Conservation (phyloP, 2,888 invertebrate genomes). For the Steinernema hermaphroditum region DNA sequence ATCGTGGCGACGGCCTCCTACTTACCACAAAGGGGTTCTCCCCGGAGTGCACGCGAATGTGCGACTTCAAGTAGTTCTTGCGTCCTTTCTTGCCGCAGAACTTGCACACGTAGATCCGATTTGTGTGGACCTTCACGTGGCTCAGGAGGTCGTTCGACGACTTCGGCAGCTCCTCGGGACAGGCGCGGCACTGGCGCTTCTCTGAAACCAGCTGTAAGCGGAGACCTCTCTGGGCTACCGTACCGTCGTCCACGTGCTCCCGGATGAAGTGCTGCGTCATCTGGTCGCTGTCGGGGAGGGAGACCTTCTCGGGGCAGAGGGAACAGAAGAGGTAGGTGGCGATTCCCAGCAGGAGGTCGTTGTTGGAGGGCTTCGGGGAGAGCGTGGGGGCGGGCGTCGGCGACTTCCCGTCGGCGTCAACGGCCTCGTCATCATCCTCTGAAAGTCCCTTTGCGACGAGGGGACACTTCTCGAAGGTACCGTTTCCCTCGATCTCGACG, state of each 20-base stretch:
- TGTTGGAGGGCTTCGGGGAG: not conserved
- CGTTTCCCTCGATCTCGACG: not conserved
- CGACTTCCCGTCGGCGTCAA: not conserved
- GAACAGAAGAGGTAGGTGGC: slow-evolving; percentile 53
- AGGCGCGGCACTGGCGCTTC: slow-evolving; percentile 46
- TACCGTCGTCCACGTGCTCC: slow-evolving; percentile 48
- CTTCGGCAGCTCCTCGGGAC: slow-evolving; percentile 44
- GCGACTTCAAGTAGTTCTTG: slow-evolving; percentile 52
- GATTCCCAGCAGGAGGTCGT: slow-evolving; percentile 49
- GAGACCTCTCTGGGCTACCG: no score
- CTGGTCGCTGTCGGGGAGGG: slow-evolving; percentile 42
- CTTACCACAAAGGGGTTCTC: slow-evolving; percentile 51
- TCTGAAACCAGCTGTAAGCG: slow-evolving; percentile 35
- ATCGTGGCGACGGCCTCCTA: not conserved
- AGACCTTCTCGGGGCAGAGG: slow-evolving; percentile 53
- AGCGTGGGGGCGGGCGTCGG: not conserved
- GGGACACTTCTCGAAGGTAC: no score
- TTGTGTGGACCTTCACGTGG: slow-evolving; percentile 50
- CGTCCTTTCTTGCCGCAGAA: slow-evolving; percentile 58
- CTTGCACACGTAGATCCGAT: slow-evolving; percentile 54
- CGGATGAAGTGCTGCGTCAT: slow-evolving; percentile 49
- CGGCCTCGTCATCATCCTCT: not conserved
- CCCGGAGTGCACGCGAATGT: slow-evolving; percentile 55
- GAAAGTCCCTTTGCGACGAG: not conserved
- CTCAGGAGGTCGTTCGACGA: slow-evolving; percentile 40